Conservation (phyloP, 2,888 invertebrate species). For the Macrosiphum euphorbiae region DNA sequence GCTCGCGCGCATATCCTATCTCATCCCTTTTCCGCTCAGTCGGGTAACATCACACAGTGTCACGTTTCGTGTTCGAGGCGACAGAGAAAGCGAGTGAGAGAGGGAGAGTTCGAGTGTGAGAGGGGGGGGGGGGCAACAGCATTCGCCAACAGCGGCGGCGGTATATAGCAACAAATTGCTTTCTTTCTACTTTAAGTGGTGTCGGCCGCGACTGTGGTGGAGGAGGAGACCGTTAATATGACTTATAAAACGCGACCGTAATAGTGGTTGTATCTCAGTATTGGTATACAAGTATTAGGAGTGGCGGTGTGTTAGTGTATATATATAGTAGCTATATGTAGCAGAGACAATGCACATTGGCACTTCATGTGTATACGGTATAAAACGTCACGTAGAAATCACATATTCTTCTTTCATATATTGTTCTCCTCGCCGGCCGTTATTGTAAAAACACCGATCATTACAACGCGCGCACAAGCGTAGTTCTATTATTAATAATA, state of each 20-base stretch:
- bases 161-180: slow-evolving; percentile 10
- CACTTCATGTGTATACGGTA: background rate
- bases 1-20: background rate
- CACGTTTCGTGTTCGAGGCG: background rate
- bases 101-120: no score
- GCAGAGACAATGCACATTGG: background rate
- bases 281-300: background rate
- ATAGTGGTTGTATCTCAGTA: background rate
- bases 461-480: background rate
- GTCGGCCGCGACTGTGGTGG: background rate
- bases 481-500: background rate
- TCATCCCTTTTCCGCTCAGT: background rate
- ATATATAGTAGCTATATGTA: background rate
- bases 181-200: background rate
- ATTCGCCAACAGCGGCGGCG: background rate
- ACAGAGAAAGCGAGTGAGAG: background rate
- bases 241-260: slow-evolving; percentile 32
- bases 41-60: background rate
- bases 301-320: background rate
- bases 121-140: background rate
- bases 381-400: slow-evolving; percentile 45
- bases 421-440: background rate
- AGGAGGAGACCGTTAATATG: background rate
- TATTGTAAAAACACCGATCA: background rate
- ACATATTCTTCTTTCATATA: background rate